Base-by-base conservation (phyloP, 2,797 vertebrate species). In the Sebastiscus albofasciatus region DNA sequence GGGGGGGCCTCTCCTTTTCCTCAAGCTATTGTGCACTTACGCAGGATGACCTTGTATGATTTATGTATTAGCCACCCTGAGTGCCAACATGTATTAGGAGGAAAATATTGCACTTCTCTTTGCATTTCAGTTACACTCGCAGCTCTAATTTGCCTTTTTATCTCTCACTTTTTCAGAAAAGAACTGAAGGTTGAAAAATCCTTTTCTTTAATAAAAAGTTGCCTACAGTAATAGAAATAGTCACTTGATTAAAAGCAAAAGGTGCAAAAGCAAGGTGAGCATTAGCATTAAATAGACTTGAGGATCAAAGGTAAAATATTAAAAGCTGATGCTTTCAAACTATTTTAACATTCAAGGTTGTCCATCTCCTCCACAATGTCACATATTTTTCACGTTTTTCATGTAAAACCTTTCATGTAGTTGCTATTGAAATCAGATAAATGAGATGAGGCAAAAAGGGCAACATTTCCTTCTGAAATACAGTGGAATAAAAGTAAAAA, bases 11-110 rank as follows among this genome's bases (percentile, higher is more conserved):
- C 75, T 76, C 59, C 69, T 87, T 74, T 56, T 85, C 82, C 82
- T 90, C n/a, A 84, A 84, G 84, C 76, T 72, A 74, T 77, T 87
- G 79, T 81, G 85, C 70, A 80, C 84, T 84, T 87, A 13, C 79
- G 73, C 58, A 82, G 75, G 26, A 83, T 85, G 84, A 90, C 88
- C 84, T 93, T 90, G 89, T 77, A 77, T 90, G 84, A 91, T 90
- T 93, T 90, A 87, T 91, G 83, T 85, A 88, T 90, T 66, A 87
- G 65, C 67, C 75, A 73, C 69, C 62, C 46, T 46, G 58, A 76
- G 67, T 83, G 82, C 80, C 82, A 85, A 73, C 75, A 79, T 75
- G 59, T 56, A 80, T 91, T 83, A 84, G 31, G 69, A 72, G 27
- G 34, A 81, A 85, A 85, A 74, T 72, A 80, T 79, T 52, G 49